These are phyloP conservation scores for Lepidurus apus DNA, from an alignment of 1,140 invertebrate genomes.

Conservation along the genomic window DNA sequence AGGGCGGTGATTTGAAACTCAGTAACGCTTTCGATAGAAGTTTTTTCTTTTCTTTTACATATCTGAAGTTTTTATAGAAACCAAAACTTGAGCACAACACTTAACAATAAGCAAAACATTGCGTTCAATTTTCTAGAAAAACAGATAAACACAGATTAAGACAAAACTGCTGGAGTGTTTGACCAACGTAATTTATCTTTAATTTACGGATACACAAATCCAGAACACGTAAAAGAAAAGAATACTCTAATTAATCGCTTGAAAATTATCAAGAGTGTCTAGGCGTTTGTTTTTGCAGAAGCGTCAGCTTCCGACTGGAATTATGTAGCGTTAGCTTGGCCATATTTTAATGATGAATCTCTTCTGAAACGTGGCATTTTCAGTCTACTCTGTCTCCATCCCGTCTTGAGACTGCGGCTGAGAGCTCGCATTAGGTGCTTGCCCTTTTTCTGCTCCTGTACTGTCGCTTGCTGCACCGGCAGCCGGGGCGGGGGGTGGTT, in stretches of 20 bases:
- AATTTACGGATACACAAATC: constrained; percentile 1
- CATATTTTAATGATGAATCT: neutral
- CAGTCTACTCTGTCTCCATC: neutral
- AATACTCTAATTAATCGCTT: constrained; percentile 6
- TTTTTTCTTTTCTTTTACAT: no score
- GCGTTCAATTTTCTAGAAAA: no score
- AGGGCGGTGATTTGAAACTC: no score
- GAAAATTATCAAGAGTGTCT: neutral
- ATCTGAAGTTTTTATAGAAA: no score
- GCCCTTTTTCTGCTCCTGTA: constrained; percentile 1
- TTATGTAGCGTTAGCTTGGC: constrained; percentile 10
- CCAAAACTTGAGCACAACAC: no score
- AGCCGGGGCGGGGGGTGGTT: constrained; percentile 47
- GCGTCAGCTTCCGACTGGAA: neutral
- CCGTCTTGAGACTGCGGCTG: neutral
- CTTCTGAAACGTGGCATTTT: no score
- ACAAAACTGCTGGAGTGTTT: no score
- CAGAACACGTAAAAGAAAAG: neutral
- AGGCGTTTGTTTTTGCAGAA: neutral
- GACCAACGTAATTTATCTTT: neutral
- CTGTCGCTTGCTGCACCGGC: neutral
- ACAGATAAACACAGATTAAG: no score
- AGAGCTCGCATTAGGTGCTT: neutral
- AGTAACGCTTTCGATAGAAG: no score
- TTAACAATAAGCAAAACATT: no score